Conservation (phyloP, 2,888 invertebrate genomes). For the Cosmia trapezina region DNA sequence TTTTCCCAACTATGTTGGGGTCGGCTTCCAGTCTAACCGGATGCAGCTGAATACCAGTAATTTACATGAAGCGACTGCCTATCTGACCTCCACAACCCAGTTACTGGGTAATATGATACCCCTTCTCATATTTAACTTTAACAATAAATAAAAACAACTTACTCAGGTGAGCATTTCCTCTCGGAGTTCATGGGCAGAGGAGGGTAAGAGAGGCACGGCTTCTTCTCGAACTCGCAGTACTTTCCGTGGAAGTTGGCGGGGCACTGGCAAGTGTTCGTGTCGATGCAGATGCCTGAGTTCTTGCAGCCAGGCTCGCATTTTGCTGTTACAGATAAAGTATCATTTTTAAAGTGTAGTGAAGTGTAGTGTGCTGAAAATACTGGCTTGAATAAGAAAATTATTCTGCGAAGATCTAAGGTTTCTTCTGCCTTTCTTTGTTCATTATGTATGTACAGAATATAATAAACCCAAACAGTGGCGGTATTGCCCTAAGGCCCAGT, state of each 20-base stretch:
- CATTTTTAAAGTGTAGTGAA: neutral
- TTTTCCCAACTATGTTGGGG: too few relatives aligned
- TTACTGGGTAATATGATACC: too few relatives aligned
- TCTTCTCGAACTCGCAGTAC: conserved; percentile 93
- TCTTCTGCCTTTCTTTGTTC: neutral
- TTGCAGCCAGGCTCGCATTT: conserved; percentile 94
- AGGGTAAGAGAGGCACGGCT: conserved; percentile 92
- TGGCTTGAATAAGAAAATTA: neutral
- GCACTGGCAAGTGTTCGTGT: conserved; percentile 94
- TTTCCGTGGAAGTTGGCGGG: conserved; percentile 93
- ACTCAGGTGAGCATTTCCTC: conserved; percentile 92
- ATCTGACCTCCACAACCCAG: too few relatives aligned
- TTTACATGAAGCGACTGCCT: too few relatives aligned
- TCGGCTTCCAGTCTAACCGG: too few relatives aligned
- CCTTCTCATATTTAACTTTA: neutral
- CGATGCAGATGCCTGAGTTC: conserved; percentile 95
- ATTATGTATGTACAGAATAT: neutral
- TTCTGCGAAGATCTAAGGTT: neutral
- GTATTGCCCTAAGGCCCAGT: too few relatives aligned
- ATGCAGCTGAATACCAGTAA: too few relatives aligned
- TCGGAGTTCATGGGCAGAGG: conserved; percentile 92
- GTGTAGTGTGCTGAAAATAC: neutral
- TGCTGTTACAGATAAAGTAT: conserved; percentile 84
- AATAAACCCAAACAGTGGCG: neutral
- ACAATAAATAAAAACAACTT: conserved; percentile 53